Conservation (phyloP, 1,140 invertebrate species). For the Drosophila sucinea region DNA sequence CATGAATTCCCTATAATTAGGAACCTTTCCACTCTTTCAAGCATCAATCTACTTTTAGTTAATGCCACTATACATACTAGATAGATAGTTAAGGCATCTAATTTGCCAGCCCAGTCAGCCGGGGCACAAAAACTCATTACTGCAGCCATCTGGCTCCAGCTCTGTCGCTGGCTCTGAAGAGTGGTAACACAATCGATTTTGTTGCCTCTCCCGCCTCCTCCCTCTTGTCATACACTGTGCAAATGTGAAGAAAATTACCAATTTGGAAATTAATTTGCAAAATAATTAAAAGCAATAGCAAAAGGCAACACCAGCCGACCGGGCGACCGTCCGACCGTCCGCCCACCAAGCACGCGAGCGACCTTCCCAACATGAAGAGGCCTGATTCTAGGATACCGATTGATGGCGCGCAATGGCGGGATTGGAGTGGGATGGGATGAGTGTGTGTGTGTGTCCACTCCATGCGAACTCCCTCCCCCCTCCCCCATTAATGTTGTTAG, state of each 20-base stretch:
- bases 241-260: constrained; percentile 79
- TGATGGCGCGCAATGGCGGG: background rate
- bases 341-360: background rate
- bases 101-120: constrained; percentile 3
- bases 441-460: background rate
- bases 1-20: too few relatives aligned
- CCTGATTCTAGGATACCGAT: background rate
- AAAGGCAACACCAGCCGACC: constrained; percentile 25
- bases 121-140: constrained; percentile 69
- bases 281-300: constrained; percentile 79
- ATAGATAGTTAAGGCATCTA: constrained; percentile 6
- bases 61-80: constrained; percentile 8
- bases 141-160: background rate
- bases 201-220: background rate
- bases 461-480: constrained; percentile 44
- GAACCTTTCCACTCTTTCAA: background rate
- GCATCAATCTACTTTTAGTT: constrained; percentile 9
- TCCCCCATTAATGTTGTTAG: constrained; percentile 77
- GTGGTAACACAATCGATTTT: constrained; percentile 8
- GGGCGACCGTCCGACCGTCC: too few relatives aligned
- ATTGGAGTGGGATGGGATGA: background rate
- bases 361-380: background rate
- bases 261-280: constrained; percentile 81
- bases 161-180: background rate
- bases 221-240: constrained; percentile 29